Evolutionary conservation across 1,140 invertebrate species (phyloP), one percentile per base, ranked within the genome.

Genomic region (Drosophila neocordata): DNA sequence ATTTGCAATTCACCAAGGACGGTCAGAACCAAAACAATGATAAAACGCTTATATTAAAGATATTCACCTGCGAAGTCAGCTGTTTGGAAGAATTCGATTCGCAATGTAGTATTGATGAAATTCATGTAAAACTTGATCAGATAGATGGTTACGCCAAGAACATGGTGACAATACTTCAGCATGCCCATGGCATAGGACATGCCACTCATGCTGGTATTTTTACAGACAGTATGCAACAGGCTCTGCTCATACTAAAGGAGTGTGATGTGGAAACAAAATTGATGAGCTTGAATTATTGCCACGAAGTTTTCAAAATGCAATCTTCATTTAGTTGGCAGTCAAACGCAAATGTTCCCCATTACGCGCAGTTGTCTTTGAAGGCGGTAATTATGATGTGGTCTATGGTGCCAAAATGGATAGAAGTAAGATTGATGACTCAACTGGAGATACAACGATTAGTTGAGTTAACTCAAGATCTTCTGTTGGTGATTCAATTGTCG

Each of bases 251-350:
- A 0, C 57, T 90, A 6, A 83, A 79, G 4, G 89, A 89, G 52
- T 89, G 77, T 58, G 78, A 84, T 38, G 67, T 90, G 58, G 67
- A 75, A 22, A 81, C 79, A 0, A 91, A 91, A 12, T 35, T 90
- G 8, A 31, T 59, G 2, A 75, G 84, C 18, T 18, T 90, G 12
- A 52, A 48, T 7, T 91, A 91, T 65, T 89, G 85, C 3, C 61
- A 75, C 18, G 24, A 44, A 1, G 84, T 91, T n/a, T 66, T 90
- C 5, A 55, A 69, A 15, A 57, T 48, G 0, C 83, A 89, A 24
- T 57, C 67, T 1, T 9, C n/a, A 1, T 12, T 20, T 3, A 72
- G 55, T 12, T 88, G 79, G 76, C 22, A 15, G 0, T 69, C 18
- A 4, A 71, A 69, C 9, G 44, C 31, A 0, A 53, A 72, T 6